phyloP scores from a whole-genome alignment of 2,797 vertebrate genomes.

The Gadopsis bispinosus region DNA sequence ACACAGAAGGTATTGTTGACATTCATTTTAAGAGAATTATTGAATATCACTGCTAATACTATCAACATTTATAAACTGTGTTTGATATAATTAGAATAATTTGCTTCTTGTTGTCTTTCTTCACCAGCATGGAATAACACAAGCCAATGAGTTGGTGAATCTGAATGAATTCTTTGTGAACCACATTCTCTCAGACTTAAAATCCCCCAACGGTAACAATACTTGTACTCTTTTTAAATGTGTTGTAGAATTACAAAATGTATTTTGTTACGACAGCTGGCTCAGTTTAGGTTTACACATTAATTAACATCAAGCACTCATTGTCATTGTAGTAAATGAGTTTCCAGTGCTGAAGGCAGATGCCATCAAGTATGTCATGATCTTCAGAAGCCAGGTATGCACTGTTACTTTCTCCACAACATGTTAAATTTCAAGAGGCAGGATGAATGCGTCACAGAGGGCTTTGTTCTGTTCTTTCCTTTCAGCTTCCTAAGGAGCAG shows the following conservation, averaged over 20 bases:
- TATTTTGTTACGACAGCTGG: background rate
- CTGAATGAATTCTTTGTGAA: conserved; percentile 96
- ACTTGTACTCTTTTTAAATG: background rate
- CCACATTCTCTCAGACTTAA: conserved; percentile 95
- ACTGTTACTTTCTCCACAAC: background rate
- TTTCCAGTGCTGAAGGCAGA: conserved; percentile 99
- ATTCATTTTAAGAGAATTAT: background rate
- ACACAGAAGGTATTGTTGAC: conserved; percentile 92
- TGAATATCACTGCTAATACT: background rate
- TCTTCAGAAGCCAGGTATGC: conserved; percentile 98
- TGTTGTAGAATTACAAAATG: background rate
- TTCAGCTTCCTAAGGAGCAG: conserved; percentile 96
- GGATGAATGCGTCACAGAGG: background rate
- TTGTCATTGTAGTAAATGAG: conserved; percentile 91
- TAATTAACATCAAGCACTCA: background rate
- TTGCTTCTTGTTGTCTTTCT: conserved; percentile 14
- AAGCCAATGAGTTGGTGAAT: conserved; percentile 98
- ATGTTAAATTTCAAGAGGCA: background rate
- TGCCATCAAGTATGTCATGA: conserved; percentile 99
- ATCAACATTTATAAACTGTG: background rate
- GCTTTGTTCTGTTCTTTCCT: background rate
- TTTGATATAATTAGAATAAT: background rate
- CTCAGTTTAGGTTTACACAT: background rate
- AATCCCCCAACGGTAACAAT: conserved; percentile 91
- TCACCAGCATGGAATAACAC: conserved; percentile 95